Conservation (phyloP, 2,888 invertebrate species). For the Palloptera scutellata region DNA sequence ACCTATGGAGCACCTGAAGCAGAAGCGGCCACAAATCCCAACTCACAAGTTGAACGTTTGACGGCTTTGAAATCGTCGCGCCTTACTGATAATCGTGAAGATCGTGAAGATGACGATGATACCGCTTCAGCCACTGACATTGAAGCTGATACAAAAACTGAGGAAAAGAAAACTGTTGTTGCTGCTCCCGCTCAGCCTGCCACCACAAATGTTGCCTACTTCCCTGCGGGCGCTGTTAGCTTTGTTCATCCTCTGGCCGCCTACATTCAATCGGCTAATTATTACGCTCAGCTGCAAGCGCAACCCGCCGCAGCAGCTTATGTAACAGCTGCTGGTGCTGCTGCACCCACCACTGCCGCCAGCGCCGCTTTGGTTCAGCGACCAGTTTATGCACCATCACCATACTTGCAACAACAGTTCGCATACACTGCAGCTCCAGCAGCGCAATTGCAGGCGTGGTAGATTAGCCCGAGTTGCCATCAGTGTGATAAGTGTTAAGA, state of each 20-base stretch:
- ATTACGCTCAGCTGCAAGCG: neutral
- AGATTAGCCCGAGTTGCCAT: neutral
- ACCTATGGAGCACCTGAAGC: neutral
- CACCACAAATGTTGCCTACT: conserved; percentile 20
- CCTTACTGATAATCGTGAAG: conserved; percentile 21
- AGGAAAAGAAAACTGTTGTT: conserved; percentile 1
- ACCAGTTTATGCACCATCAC: conserved; percentile 16
- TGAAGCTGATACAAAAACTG: conserved; percentile 7
- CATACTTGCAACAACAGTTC: conserved; percentile 24
- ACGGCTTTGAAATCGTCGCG: conserved; percentile 8
- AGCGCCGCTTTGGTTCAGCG: neutral
- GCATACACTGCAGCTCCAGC: conserved; percentile 11
- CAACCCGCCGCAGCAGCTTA: conserved; percentile 15
- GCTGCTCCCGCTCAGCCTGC: conserved; percentile 10
- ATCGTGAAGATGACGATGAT: conserved; percentile 20
- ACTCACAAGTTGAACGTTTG: conserved; percentile 19
- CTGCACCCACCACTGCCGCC: conserved; percentile 5
- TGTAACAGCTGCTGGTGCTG: conserved; percentile 6
- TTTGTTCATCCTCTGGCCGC: conserved; percentile 27
- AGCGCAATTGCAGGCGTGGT: conserved; percentile 25
- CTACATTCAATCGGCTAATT: conserved; percentile 8
- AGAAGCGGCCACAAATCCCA: neutral
- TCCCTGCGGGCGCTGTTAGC: conserved; percentile 24
- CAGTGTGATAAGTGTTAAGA: neutral
- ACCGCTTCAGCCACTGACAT: conserved; percentile 19